phyloP scores from a whole-genome alignment of 2,888 invertebrate species.

The Anthrax anthrax region DNA sequence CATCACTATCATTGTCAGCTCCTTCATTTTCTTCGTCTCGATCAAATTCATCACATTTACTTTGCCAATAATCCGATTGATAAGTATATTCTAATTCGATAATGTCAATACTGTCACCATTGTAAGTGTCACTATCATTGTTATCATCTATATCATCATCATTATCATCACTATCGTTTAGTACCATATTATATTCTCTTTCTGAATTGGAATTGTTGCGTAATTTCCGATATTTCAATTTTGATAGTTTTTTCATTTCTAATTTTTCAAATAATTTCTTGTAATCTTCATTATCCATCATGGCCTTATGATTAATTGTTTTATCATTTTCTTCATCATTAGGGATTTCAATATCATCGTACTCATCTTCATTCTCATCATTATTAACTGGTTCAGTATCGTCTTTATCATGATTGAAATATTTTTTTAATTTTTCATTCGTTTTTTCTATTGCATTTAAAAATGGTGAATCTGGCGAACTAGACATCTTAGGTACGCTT shows the following conservation, averaged over 20 bases:
- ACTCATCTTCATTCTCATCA: constrained; percentile 6
- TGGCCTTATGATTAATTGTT: constrained; percentile 11
- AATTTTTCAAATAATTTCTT: constrained; percentile 17
- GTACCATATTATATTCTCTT: no score
- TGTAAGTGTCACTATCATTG: constrained; percentile 2
- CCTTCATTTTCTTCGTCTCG: not conserved
- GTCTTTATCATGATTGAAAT: not conserved
- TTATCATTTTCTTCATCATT: constrained; percentile 33
- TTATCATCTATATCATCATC: constrained; percentile 15
- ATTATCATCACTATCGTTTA: constrained; percentile 28
- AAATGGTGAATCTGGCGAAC: no score
- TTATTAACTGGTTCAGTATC: constrained; percentile 1
- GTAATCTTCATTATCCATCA: constrained; percentile 19
- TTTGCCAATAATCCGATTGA: not conserved
- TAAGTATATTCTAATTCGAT: constrained; percentile 1
- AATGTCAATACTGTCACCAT: no score
- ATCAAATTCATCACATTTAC: no score
- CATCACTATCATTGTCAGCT: constrained; percentile 11
- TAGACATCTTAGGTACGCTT: no score
- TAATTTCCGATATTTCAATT: no score
- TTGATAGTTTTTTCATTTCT: constrained; percentile 30
- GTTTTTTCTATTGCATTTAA: not conserved
- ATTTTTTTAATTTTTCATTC: not conserved
- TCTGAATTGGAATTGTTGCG: not conserved
- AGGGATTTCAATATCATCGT: constrained; percentile 19